Evolutionary conservation across 1,140 invertebrate species (phyloP), one percentile per base, ranked within the genome.

Genomic region (Aradophagus sp.): DNA sequence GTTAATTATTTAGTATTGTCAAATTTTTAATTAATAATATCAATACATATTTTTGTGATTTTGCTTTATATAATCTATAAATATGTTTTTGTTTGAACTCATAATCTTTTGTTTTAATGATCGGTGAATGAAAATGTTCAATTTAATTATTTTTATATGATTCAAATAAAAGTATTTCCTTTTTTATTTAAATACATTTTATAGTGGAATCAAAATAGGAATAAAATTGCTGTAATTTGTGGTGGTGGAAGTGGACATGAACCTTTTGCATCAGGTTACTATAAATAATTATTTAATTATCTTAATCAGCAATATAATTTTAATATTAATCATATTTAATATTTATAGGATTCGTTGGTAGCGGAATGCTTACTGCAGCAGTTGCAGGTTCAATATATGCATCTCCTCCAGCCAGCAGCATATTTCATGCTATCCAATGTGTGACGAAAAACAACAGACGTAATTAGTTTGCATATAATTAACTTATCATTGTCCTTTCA

Each of bases 181-280:
- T 34, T 34, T 2, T 34, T 14, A 5, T n/a, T 4, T 14, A 31
- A 20, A 20, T 45, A 38, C n/a, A n/a, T n/a, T 70, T 84, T 88
- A 32, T 69, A 89, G 81, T 87, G 88, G 70, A 76, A 82, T 59
- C 81, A 83, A 74, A 76, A 53, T 7, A 59, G 36, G 11, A 82
- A 86, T 8, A 89, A 89, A 77, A 93, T 95, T 5, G 88, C 89
- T 1, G 52, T 95, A 1, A 80, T 96, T n/a, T 89, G 89, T 59
- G 94, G 94, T 2, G 94, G 94, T 14, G 94, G 95, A 12, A 93
- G 93, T 12, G 95, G 95, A 3, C 95, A 96, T 79, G 95, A 97
- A 82, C 95, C 95, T 10, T 93, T 93, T 83, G 86, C 89, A 63
- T 88, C 89, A 85, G 92, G 91, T 92, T 71, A 38, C 31, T 15